Evolutionary conservation across 2,888 invertebrate genomes (phyloP).

Genomic region (Flexamia atlantica): DNA sequence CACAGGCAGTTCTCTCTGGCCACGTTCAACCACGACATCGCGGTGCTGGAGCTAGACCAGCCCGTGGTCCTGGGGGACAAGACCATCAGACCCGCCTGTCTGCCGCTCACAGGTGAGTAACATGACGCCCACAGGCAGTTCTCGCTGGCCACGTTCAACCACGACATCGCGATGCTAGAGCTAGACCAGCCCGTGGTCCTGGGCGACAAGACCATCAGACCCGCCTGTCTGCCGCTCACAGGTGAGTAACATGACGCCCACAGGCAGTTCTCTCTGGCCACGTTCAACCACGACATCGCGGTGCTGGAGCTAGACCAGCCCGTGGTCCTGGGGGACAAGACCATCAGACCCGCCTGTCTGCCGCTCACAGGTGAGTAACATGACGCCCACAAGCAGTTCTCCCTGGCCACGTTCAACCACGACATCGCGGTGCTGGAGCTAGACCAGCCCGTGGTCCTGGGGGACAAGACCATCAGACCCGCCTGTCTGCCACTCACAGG

Average conservation of each 20-base stretch:
- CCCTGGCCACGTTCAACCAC: slow-evolving; percentile 86
- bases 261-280: slow-evolving; percentile 84
- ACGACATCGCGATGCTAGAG: slow-evolving; percentile 89
- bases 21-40: slow-evolving; percentile 91
- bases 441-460: slow-evolving; percentile 78
- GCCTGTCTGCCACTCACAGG: slow-evolving; percentile 86
- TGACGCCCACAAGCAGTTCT: slow-evolving; percentile 82
- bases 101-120: slow-evolving; percentile 79
- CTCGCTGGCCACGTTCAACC: slow-evolving; percentile 86
- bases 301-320: slow-evolving; percentile 82
- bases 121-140: slow-evolving; percentile 84
- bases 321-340: slow-evolving; percentile 75
- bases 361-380: slow-evolving; percentile 77
- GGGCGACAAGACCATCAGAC: slow-evolving; percentile 77
- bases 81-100: slow-evolving; percentile 84
- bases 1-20: slow-evolving; percentile 85
- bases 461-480: slow-evolving; percentile 78
- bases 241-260: slow-evolving; percentile 80
- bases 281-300: slow-evolving; percentile 92
- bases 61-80: slow-evolving; percentile 76
- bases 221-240: slow-evolving; percentile 86
- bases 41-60: slow-evolving; percentile 83
- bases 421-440: slow-evolving; percentile 89
- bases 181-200: slow-evolving; percentile 80
- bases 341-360: slow-evolving; percentile 86